phyloP scores from a whole-genome alignment of 2,113 vertebrate species.

The Brachypteracias leptosomus region DNA sequence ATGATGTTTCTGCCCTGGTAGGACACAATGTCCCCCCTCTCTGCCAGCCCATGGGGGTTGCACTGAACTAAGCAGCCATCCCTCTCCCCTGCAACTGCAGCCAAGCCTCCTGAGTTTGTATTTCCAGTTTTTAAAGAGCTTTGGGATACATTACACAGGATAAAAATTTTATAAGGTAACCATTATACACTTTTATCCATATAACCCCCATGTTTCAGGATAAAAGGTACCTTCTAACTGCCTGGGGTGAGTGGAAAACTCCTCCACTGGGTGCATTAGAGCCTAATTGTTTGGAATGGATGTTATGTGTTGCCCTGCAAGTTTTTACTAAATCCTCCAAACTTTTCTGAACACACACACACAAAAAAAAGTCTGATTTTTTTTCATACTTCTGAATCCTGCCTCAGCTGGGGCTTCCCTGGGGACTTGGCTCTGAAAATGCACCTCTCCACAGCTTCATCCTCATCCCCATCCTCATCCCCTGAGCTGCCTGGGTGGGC shows the following conservation, averaged over 20 bases:
- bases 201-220: not conserved
- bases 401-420: not conserved
- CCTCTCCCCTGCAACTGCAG: not conserved
- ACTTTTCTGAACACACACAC: not conserved
- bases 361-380: not conserved
- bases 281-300: not conserved
- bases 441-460: not conserved
- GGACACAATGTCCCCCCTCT: fast-evolving
- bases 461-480: not conserved
- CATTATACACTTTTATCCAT: not conserved
- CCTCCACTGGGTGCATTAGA: not conserved
- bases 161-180: conserved; percentile 39
- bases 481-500: not conserved
- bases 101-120: not conserved
- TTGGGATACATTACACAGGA: conserved; percentile 35
- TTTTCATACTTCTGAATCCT: not conserved
- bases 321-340: not conserved
- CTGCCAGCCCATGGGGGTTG: not conserved
- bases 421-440: not conserved
- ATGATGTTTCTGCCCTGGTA: not conserved
- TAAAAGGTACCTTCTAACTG: conserved; percentile 6
- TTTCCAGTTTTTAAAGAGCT: conserved; percentile 11
- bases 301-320: not conserved
- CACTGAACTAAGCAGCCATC: not conserved
- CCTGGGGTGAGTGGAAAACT: not conserved